Base-by-base conservation (phyloP, 2,797 vertebrate species). In the Acrocephalus scirpaceus region DNA sequence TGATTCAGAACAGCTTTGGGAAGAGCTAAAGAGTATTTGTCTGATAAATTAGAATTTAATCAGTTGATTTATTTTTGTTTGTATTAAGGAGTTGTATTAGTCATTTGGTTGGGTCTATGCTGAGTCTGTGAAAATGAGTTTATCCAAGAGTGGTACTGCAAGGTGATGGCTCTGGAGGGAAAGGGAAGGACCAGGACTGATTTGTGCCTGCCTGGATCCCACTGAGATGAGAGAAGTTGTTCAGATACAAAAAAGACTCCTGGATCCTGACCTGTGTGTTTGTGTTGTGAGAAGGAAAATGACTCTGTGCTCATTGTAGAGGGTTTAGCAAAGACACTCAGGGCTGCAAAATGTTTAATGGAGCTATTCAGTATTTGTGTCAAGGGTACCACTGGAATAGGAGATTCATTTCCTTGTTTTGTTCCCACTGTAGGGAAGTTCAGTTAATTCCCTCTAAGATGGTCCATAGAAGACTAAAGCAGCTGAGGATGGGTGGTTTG, bases 61-160 rank as follows among this genome's bases (percentile, higher is more conserved):
- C 82, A 9, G 4, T 90, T 96, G 89, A 93, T 79, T 89, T 88
- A 89, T 90, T 92, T 47, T 64, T 90, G 50, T 92, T 94, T 85
- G 88, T 53, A 29, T 81, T 76, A 65, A 86, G 71, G 53, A 50
- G 53, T 54, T 81, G 47, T 60, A 22, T 77, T 93, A 94, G 81
- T 92, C 44, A 32, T 61, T 87, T 82, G 64, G 44, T 65, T 75
- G 32, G 74, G 67, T 40, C 54, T 91, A 0, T 71, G 75, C 84
- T 76, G 85, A 86, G 60, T 70, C 64, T 53, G 29, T 80, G 60
- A 70, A 81, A 87, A 76, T 45, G 27, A 71, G 48, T 87, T 81
- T 83, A 29, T 90, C 45, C 48, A 51, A 86, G 72, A 65, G 45
- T 9, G 30, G 27, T 50, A 27, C 72, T 85, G 57, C 75, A 73